These are phyloP conservation scores for Zygaena filipendulae DNA, from an alignment of 2,888 invertebrate genomes.

Conservation along the genomic window DNA sequence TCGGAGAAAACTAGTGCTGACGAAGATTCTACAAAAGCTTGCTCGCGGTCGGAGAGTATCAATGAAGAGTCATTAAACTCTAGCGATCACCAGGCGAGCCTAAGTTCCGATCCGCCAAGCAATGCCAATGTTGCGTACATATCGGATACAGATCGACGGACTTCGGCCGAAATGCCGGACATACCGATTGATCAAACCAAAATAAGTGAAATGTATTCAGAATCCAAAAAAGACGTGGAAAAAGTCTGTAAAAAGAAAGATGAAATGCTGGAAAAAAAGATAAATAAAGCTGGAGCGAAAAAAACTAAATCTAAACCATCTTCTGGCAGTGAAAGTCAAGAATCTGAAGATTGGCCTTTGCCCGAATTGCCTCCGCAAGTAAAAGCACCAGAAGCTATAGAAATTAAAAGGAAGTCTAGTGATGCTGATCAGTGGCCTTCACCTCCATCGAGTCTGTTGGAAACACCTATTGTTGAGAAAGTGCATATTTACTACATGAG, in stretches of 20 bases:
- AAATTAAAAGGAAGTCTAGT: conserved; percentile 59
- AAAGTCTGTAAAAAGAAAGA: conserved; percentile 31
- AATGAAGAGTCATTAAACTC: conserved; percentile 87
- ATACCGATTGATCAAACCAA: conserved; percentile 81
- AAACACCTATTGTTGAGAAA: conserved; percentile 78
- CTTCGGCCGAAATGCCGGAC: conserved; percentile 87
- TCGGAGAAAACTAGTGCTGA: conserved; percentile 89
- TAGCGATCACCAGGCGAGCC: conserved; percentile 86
- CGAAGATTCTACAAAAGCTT: conserved; percentile 88
- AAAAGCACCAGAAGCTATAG: conserved; percentile 30
- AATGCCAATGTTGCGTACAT: conserved; percentile 79
- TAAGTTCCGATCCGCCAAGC: conserved; percentile 86
- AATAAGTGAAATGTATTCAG: conserved; percentile 66
- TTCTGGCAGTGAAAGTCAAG: conserved; percentile 73
- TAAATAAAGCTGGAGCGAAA: conserved; percentile 27
- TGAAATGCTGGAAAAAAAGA: conserved; percentile 29
- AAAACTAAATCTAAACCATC: conserved; percentile 33
- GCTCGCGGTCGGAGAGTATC: conserved; percentile 84
- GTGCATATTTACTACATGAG: conserved; percentile 84
- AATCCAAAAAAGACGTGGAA: conserved; percentile 59
- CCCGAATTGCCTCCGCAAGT: conserved; percentile 76
- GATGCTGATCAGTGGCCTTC: conserved; percentile 86
- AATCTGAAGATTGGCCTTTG: conserved; percentile 81
- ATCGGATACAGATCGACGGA: conserved; percentile 82
- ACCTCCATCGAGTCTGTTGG: conserved; percentile 77